Conservation (phyloP, 2,888 invertebrate species). For the Sisyra terminalis region DNA sequence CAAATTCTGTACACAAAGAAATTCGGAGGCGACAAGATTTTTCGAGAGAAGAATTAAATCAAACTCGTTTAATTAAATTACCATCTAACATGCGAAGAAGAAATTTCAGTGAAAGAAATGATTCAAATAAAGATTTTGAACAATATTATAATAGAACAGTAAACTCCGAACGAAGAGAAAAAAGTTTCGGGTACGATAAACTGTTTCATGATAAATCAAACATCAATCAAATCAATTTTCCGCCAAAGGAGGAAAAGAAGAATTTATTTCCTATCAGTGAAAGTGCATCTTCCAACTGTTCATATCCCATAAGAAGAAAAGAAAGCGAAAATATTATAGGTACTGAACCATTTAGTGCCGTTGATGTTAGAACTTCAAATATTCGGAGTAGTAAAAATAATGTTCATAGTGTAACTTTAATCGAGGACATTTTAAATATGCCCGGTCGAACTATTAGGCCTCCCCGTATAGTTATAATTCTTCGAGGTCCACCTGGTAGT, state of each 20-base stretch:
- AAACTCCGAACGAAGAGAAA: neutral
- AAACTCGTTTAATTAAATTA: too few relatives aligned
- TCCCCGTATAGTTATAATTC: conserved; percentile 63
- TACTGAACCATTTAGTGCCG: conserved; percentile 20
- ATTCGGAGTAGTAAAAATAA: conserved; percentile 1
- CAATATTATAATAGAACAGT: too few relatives aligned
- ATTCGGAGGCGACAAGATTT: too few relatives aligned
- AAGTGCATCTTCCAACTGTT: neutral
- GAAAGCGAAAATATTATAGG: conserved; percentile 19
- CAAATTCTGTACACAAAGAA: neutral
- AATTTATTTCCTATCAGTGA: neutral
- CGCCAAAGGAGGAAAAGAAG: neutral
- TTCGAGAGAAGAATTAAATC: too few relatives aligned
- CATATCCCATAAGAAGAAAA: neutral
- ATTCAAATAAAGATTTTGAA: too few relatives aligned
- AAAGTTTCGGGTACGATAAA: neutral
- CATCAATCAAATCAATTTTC: neutral
- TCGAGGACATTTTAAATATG: conserved; percentile 67
- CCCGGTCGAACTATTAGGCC: conserved; percentile 74
- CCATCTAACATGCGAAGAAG: too few relatives aligned
- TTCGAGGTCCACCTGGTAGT: conserved; percentile 87
- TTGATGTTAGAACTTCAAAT: conserved; percentile 9
- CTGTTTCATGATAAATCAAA: neutral
- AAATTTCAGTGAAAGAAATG: too few relatives aligned
- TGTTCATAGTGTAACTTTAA: conserved; percentile 36